Base-by-base conservation (phyloP, 1,140 invertebrate species). In the Ephestia elutella region DNA sequence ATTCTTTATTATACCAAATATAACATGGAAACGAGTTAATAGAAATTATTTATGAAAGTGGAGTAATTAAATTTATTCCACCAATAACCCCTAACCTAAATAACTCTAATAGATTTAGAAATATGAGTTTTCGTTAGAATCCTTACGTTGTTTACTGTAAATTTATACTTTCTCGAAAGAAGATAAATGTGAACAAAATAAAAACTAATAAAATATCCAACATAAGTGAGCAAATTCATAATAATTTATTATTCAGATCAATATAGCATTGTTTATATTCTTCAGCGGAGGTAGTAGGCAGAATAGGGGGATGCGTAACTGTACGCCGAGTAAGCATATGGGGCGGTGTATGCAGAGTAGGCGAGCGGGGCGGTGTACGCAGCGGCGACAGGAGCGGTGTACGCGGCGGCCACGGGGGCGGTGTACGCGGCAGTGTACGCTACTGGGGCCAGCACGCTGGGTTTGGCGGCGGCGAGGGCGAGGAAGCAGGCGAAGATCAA, bases 241-340 rank as follows among this genome's bases (percentile, higher is more conserved):
- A 44, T 55, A 44, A 55, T 55, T 55, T 11, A 13, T 32, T 32
- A 18, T 5, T 55, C 38, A 44, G 5, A 55, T 38, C 11, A 9
- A 32, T 11, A 32, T 32, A 3, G 58, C 56, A 15, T 63, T 63
- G 48, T 10, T 49, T 13, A 17, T 25, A 59, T 63, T 54, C 53
- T 35, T 32, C 28, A 32, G 21, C 71, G 73, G 8, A 78, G 59
- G 57, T 75, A 78, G 64, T 83, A 83, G 7, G 74, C 71, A 30
- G 77, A 60, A 66, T 80, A 80, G 17, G 75, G 73, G 5, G 78
- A 75, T 13, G 84, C 78, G 62, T 80, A 82, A 48, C 75, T 66
- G 62, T 84, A 71, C 7, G 76, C 70, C 10, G 75, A 78, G 62
- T 81, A 78, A 9, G 73, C 73, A 17, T 81, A 55, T 2, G 38